Evolutionary conservation across 2,888 invertebrate species (phyloP), one percentile per base, ranked within the genome.

Genomic region (Myathropa florea): DNA sequence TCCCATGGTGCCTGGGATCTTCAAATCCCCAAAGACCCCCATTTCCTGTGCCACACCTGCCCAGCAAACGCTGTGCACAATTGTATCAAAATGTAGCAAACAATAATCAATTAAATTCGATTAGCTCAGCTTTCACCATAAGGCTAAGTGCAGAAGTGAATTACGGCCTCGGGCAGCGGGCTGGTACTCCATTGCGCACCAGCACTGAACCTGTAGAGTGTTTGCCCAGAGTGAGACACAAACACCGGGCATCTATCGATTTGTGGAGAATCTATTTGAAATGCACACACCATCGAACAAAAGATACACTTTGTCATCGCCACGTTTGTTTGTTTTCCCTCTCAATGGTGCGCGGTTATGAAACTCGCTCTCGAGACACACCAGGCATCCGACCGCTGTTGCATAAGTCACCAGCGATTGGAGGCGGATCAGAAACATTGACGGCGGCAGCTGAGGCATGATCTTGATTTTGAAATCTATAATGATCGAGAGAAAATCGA

Each of bases 391-490:
- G 33, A 70, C n/a, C 10, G 2, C 21, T 12, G 30, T 78, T 78
- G 24, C 71, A 57, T 59, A 78, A 78, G 4, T 28, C 59, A 28
- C 21, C 18, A 53, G 6, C 55, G 77, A 78, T 64, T 71, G 71
- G 64, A 72, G 60, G 72, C 71, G 65, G 65, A 60, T 63, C 77
- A 57, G 61, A 46, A n/a, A 26, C 26, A 55, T 28, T 2, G 64
- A 33, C 23, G 21, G 24, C 57, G 33, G 61, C 57, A 12, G 57
- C 24, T 21, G 57, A 10, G 14, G 57, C 57, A 26, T 72, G 80
- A 80, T 84, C 80, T 85, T 81, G 76, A 85, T 85, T 85, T 85
- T 77, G 84, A 85, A 85, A 85, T 68, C 80, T 76, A 77, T 85
- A 80, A 76, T 80, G 76, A 81, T 85, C 75, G 71, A 60, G 23